phyloP scores from a whole-genome alignment of 2,113 vertebrate species.

The Cyprinodon tularosa region DNA sequence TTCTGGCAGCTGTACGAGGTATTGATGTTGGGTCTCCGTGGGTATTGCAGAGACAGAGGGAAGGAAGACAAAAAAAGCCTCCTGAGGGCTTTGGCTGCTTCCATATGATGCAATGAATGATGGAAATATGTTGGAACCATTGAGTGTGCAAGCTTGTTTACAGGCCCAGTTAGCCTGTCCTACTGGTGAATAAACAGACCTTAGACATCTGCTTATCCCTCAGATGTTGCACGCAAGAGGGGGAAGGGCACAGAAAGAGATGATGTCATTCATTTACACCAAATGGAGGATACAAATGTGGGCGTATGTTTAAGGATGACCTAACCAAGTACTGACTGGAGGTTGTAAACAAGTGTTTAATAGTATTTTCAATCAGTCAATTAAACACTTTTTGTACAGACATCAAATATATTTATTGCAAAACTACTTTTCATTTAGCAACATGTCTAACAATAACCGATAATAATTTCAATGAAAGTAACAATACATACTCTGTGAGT shows the following conservation, averaged over 20 bases:
- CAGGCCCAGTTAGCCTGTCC: conserved; percentile 25
- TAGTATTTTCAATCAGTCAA: too few relatives aligned
- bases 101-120: not conserved
- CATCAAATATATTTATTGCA: not conserved
- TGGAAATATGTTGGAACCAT: conserved; percentile 21
- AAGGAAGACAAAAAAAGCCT: too few relatives aligned
- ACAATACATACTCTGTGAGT: too few relatives aligned
- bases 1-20: not conserved
- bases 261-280: conserved; percentile 71
- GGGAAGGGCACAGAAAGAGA: conserved; percentile 47
- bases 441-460: not conserved
- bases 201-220: conserved; percentile 53
- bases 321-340: not conserved
- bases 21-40: not conserved
- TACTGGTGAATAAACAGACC: conserved; percentile 40
- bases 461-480: too few relatives aligned
- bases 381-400: too few relatives aligned
- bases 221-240: conserved; percentile 27
- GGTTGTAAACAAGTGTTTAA: not conserved
- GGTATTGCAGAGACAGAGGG: not conserved
- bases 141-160: conserved; percentile 42
- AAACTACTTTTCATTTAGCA: not conserved
- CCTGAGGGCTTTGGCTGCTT: not conserved
- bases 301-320: conserved; percentile 16
- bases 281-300: conserved; percentile 26